phyloP scores from a whole-genome alignment of 2,888 invertebrate species.

The Troides helena region DNA sequence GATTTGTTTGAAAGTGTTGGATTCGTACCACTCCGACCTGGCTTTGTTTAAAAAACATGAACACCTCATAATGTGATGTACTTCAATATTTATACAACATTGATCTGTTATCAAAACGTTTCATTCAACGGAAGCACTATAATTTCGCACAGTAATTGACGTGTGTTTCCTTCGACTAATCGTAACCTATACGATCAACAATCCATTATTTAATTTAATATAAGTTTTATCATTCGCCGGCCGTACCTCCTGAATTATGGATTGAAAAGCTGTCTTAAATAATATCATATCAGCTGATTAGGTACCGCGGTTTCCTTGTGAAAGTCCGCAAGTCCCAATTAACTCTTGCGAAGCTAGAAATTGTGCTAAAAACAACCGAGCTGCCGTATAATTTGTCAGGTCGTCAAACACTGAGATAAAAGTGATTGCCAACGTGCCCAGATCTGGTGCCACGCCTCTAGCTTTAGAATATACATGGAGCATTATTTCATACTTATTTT shows the following conservation, averaged over 20 bases:
- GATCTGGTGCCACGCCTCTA: constrained; percentile 20
- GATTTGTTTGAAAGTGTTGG: background rate
- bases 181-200: constrained; percentile 12
- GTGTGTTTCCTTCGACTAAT: constrained; percentile 15
- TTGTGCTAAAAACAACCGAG: constrained; percentile 44
- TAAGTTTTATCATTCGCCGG: constrained; percentile 24
- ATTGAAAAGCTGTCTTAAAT: constrained; percentile 26
- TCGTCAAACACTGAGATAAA: constrained; percentile 52
- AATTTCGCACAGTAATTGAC: constrained; percentile 24
- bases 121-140: constrained; percentile 7
- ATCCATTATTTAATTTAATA: constrained; percentile 17
- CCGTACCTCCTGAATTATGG: constrained; percentile 29
- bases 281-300: constrained; percentile 33
- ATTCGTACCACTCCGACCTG: background rate
- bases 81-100: constrained; percentile 1
- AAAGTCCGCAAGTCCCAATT: constrained; percentile 40
- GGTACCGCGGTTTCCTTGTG: constrained; percentile 33
- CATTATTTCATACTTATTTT: no score
- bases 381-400: constrained; percentile 56
- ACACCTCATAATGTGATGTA: background rate
- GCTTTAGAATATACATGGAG: background rate
- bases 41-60: background rate
- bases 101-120: constrained; percentile 8
- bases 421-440: constrained; percentile 36
- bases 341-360: constrained; percentile 45